These are phyloP conservation scores for Berghia stephanieae DNA, from an alignment of 1,140 invertebrate genomes.

Conservation along the genomic window DNA sequence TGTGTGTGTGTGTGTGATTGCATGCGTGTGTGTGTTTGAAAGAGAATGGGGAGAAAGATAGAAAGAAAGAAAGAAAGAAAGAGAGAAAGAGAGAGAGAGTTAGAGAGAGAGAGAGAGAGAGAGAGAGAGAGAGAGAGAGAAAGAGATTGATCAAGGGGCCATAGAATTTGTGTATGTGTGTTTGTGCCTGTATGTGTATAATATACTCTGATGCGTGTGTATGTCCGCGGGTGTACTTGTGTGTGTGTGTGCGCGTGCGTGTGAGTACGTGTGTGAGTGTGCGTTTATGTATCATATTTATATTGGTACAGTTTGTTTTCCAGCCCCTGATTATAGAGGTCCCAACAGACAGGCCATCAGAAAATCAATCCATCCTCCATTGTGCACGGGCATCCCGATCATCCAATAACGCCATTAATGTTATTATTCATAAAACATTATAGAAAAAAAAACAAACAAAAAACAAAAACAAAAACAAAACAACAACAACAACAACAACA, in stretches of 20 bases:
- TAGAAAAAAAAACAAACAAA: too few relatives aligned
- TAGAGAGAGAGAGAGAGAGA: constrained; percentile 19
- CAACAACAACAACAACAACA: too few relatives aligned
- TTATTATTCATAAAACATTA: too few relatives aligned
- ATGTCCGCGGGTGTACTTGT: background rate
- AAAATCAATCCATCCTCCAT: too few relatives aligned
- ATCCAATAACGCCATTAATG: too few relatives aligned
- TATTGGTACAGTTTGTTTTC: background rate
- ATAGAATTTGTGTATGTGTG: background rate
- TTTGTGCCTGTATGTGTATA: too few relatives aligned
- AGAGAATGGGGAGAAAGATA: constrained; percentile 8
- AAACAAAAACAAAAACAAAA: too few relatives aligned
- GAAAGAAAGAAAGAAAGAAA: constrained; percentile 15
- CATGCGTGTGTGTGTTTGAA: background rate
- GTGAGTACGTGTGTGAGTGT: too few relatives aligned
- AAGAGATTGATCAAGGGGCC: constrained; percentile 10
- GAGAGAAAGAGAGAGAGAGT: constrained; percentile 19
- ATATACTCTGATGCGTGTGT: background rate
- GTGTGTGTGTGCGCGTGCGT: too few relatives aligned
- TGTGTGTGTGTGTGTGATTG: background rate
- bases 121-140: constrained; percentile 9
- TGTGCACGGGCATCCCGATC: too few relatives aligned
- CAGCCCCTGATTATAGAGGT: background rate
- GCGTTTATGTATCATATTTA: background rate
- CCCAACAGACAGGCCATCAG: too few relatives aligned